Evolutionary conservation across 1,140 invertebrate genomes (phyloP), one percentile per base, ranked within the genome.

Genomic region (Calephelis nemesis): DNA sequence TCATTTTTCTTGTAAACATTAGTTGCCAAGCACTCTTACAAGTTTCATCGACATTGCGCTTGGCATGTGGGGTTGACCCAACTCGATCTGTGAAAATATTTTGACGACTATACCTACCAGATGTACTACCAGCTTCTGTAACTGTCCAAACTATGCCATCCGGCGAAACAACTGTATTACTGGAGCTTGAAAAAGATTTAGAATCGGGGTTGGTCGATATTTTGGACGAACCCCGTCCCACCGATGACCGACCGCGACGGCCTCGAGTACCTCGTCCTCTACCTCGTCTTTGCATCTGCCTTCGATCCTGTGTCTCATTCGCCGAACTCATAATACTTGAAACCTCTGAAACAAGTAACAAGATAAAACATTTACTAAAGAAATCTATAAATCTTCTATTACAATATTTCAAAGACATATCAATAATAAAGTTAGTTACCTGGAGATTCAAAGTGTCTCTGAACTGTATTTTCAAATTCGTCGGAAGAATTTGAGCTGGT

Each of bases 71-170:
- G 42, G 30, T 62, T 12, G 60, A 39, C 40, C 60, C 60, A 40
- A 42, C 19, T 9, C 42, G 60, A 62, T 62, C 60, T 62, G 39
- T 62, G 60, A 62, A 62, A 10, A 62, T 10, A 62, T 62, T 62
- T 62, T 62, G 60, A 42, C 12, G 30, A 42, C 30, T 42, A 42
- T 42, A 42, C 30, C 60, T 62, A 62, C 60, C 60, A 42, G 60
- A 42, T 40, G 42, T 30, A 42, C 30, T 42, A 42, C 42, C 42
- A 15, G 60, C 40, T 62, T 30, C 9, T 39, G 39, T 42, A 62
- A 62, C 30, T 62, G 39, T 62, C 60, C 60, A 62, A 40, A 11
- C 42, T 42, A 39, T 62, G 39, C 19, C 60, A 62, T 62, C 60
- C 8, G 60, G 60, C n/a, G 60, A 30, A 40, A 13, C 42, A 62